Base-by-base conservation (phyloP, 1,140 invertebrate species). In the Leguminivora glycinivorella region DNA sequence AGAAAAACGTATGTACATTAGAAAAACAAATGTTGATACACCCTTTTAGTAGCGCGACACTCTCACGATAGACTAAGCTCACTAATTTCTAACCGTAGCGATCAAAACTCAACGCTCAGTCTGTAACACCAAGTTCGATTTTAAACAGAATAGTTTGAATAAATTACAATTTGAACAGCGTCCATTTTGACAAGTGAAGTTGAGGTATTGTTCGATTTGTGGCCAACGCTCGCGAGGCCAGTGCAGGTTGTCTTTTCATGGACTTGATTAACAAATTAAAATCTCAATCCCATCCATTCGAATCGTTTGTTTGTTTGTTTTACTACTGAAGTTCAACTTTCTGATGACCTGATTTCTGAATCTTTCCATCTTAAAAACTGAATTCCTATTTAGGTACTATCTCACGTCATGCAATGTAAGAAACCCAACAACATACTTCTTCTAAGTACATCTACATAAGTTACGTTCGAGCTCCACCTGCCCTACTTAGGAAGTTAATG, bases 111-210 rank as follows among this genome's bases (percentile, higher is more conserved):
- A 43, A 43, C 40, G 3, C 17, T 43, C n/a, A 43, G 6, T 17
- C 40, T 1, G n/a, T n/a, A n/a, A n/a, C 4, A 43, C 40, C 40
- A 43, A 43, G 40, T 43, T n/a, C 12, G 14, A 43, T 43, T 43
- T 43, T 43, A 4, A 43, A 43, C 0, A n/a, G n/a, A 43, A 3
- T 4, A 2, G 14, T 43, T 43, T 43, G n/a, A 43, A 43, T 43
- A 43, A 43, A 43, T 43, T 43, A 60, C 24, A 24, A 29, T n/a
- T 58, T 1, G 56, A 60, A 60, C 14, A 26, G 56, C 26, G 24
- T 56, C 52, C 14, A 14, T 60, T 60, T 60, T 60, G 56, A 60
- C 56, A 60, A 26, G 22, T 60, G 56, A 60, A 12, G 12, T 60
- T 24, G 14, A 60, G 56, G 56, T 26, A 60, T 60, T 60, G 56